These are phyloP conservation scores for Ormyrus nitidulus DNA, from an alignment of 2,888 invertebrate species.

Conservation along the genomic window DNA sequence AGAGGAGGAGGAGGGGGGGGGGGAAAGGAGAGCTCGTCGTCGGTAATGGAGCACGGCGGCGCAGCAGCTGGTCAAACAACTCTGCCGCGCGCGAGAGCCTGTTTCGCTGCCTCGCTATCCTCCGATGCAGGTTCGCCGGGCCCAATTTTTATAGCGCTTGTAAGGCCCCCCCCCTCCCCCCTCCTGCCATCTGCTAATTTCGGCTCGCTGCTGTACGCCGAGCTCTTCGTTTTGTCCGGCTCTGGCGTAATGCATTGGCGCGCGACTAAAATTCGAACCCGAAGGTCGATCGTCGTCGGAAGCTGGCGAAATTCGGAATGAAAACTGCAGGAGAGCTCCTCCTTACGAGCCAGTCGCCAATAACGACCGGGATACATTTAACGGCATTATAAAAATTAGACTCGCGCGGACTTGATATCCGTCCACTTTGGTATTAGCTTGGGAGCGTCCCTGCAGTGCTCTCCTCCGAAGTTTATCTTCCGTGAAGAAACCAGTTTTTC, in stretches of 20 bases:
- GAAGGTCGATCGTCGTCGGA: too few species aligned
- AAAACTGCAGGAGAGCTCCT: too few species aligned
- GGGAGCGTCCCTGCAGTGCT: conserved; percentile 12
- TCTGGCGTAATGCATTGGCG: too few species aligned
- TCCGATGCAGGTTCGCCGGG: conserved; percentile 22
- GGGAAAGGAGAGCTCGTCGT: background rate
- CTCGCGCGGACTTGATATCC: too few species aligned
- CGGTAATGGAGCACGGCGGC: background rate
- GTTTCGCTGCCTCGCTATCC: conserved; percentile 55
- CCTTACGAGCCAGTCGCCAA: too few species aligned
- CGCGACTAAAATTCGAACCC: too few species aligned
- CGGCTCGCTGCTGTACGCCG: conserved; percentile 1
- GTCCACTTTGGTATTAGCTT: too few species aligned
- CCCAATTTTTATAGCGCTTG: conserved; percentile 33
- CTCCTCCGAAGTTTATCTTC: conserved; percentile 48
- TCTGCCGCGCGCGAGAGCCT: conserved; percentile 57
- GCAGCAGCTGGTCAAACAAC: conserved; percentile 64
- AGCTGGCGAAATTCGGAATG: too few species aligned
- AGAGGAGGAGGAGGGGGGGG: background rate
- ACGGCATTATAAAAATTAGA: too few species aligned
- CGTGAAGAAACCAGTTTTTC: conserved; percentile 49
- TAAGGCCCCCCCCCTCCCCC: background rate
- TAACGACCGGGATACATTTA: too few species aligned
- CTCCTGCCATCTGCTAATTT: conserved; percentile 40
- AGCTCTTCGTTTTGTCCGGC: too few species aligned